Evolutionary conservation across 2,888 invertebrate species (phyloP), one percentile per base, ranked within the genome.

Genomic region (Tachystola acroxantha): DNA sequence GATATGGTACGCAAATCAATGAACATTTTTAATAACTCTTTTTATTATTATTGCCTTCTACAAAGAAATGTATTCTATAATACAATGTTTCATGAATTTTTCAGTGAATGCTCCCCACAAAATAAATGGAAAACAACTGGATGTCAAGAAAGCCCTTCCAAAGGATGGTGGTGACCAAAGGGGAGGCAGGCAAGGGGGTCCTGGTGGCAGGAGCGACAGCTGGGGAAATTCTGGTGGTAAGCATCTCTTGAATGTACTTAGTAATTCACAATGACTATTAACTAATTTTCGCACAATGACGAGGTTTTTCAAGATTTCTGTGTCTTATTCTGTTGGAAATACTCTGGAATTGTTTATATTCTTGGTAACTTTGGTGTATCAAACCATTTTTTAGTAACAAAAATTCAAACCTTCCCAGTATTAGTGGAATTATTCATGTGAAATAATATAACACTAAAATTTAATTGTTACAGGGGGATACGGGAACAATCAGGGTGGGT

Each of bases 101-200:
- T 53, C 71, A 94, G 92, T 95, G 62, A 94, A 95, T 78, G 92
- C 93, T 39, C 92, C 93, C 49, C 96, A 97, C 64, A 92, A 92
- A 56, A 92, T 97, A 28, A 93, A 93, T 63, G 95, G 95, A 1
- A 96, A 96, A 67, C 92, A 93, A 58, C 91, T 97, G 19, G 97
- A 97, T 79, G 97, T 97, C 0, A 97, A 97, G 68, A 98, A 98
- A 82, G 97, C 97, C 4, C 81, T 97, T 26, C 95, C 96, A 37
- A 96, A 96, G 71, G 93, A 95, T 53, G 90, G 90, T 19, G 86
- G 90, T 26, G 88, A 90, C 3, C 88, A 88, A 28, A 78, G 90
- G 42, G 80, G 88, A 42, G 88, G 90, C 28, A 79, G 89, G 43
- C 72, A 72, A 68, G 66, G 89, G 53, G 66, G 78, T 59, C 44